phyloP scores from a whole-genome alignment of 2,888 invertebrate species.

The Hypselothyrea guttata region DNA sequence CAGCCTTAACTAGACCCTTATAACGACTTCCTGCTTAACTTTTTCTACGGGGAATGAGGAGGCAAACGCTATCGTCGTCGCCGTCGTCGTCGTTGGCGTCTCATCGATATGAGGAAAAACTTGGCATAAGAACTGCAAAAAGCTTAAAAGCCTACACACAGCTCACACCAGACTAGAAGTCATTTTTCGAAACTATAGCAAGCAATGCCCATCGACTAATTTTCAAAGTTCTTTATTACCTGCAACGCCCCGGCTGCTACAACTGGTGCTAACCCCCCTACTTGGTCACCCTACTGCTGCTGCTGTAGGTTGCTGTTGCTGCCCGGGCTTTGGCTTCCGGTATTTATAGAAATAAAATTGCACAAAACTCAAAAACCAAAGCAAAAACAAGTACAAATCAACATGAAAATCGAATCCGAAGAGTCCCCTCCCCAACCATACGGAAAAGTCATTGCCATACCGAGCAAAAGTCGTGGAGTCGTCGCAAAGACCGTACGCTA shows the following conservation, averaged over 20 bases:
- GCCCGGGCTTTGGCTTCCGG: slow-evolving; percentile 68
- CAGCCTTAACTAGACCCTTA: slow-evolving; percentile 50
- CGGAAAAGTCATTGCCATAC: slow-evolving; percentile 63
- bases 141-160: slow-evolving; percentile 27
- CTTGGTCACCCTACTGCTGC: background rate
- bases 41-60: slow-evolving; percentile 22
- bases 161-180: slow-evolving; percentile 27
- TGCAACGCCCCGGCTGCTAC: slow-evolving; percentile 67
- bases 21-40: slow-evolving; percentile 77
- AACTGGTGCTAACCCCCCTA: too few relatives aligned
- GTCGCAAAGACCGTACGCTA: slow-evolving; percentile 21
- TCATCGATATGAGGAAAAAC: slow-evolving; percentile 62
- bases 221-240: slow-evolving; percentile 77
- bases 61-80: slow-evolving; percentile 7
- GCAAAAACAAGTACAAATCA: slow-evolving; percentile 59
- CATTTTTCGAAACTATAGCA: slow-evolving; percentile 23
- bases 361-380: slow-evolving; percentile 61
- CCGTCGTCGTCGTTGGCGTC: slow-evolving; percentile 26
- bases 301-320: background rate
- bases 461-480: slow-evolving; percentile 39
- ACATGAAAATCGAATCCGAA: slow-evolving; percentile 65
- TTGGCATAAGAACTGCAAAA: slow-evolving; percentile 44
- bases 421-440: slow-evolving; percentile 16
- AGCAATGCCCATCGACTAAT: slow-evolving; percentile 65
- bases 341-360: slow-evolving; percentile 78